Conservation (phyloP, 2,113 vertebrate genomes). For the Rhombomys opimus region DNA sequence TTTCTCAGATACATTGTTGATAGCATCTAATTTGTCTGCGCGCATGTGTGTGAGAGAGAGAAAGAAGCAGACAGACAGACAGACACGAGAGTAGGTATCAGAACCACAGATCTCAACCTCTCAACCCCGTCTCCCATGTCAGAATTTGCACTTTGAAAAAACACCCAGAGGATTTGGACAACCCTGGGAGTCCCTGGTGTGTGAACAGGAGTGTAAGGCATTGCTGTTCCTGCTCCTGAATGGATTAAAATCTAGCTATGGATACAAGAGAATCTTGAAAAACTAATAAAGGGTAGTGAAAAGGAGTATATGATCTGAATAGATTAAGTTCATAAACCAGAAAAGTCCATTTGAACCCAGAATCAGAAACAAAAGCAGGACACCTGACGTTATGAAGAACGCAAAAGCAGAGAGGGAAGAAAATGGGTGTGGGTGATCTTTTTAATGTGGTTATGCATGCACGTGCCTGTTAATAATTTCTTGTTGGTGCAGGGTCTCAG, state of each 20-base stretch:
- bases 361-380: background rate
- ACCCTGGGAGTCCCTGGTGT: background rate
- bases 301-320: background rate
- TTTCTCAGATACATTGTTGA: background rate
- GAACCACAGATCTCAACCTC: background rate
- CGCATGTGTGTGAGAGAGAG: background rate
- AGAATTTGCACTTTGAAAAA: background rate
- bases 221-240: background rate
- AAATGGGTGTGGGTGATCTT: background rate
- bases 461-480: background rate
- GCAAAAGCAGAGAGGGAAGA: background rate
- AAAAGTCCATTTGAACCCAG: background rate
- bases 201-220: background rate
- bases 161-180: background rate
- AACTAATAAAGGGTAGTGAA: background rate
- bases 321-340: background rate
- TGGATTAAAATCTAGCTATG: background rate
- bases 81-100: background rate
- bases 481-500: background rate
- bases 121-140: background rate
- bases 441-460: background rate
- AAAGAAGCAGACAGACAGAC: background rate
- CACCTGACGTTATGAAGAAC: background rate
- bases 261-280: background rate
- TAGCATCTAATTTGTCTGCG: no score